A percentile compares a stretch with the other conserved stretches of the same genome.
Conservation (phyloP, 2,888 invertebrate genomes). For the Zootermopsis nevadensis region DNA sequence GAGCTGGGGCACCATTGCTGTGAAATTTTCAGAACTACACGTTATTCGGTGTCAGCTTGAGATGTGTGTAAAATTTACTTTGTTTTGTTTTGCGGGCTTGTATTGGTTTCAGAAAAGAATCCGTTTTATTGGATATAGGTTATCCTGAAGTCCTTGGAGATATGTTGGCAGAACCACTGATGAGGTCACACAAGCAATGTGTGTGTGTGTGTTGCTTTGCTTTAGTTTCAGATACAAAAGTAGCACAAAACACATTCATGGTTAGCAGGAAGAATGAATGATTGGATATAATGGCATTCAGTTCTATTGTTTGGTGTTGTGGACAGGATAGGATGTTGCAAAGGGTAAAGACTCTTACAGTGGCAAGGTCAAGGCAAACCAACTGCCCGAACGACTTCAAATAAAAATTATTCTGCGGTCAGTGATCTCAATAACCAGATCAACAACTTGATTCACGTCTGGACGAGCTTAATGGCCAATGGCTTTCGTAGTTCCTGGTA, state of each 20-base stretch:
- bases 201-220: background rate
- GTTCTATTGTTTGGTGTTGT: background rate
- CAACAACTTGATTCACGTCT: background rate
- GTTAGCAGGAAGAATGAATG: background rate
- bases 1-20: too few species aligned
- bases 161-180: background rate
- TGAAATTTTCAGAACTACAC: too few species aligned
- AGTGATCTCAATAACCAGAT: background rate
- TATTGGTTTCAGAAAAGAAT: background rate
- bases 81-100: background rate
- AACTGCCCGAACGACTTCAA: background rate
- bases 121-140: background rate
- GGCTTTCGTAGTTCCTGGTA: too few species aligned
- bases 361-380: background rate
- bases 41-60: background rate
- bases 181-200: background rate
- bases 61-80: background rate
- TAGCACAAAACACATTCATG: background rate
- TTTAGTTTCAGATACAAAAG: background rate
- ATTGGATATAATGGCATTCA: background rate
- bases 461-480: too few species aligned
- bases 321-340: background rate
- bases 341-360: slow-evolving; percentile 8
- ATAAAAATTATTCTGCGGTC: background rate
- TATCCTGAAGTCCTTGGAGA: background rate